Evolutionary conservation across 1,140 invertebrate genomes (phyloP).

Genomic region (Pseudoatta argentina): DNA sequence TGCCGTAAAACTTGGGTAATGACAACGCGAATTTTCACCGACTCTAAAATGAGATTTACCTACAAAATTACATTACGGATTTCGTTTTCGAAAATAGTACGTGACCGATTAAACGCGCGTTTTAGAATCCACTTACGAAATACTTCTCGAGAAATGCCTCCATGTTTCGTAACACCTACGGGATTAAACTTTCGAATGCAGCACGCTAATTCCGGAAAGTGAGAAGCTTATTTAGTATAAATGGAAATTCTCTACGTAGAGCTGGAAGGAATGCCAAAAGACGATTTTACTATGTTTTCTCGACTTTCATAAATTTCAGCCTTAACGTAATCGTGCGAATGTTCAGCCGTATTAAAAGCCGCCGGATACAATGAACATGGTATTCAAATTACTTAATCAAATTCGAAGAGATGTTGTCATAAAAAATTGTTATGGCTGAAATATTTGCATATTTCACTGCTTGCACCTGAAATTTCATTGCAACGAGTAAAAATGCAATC

Average conservation of each 20-base stretch:
- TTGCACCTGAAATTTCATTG: background rate
- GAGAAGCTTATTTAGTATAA: slow-evolving; percentile 55
- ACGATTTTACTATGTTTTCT: slow-evolving; percentile 40
- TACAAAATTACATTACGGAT: slow-evolving; percentile 15
- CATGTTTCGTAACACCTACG: slow-evolving; percentile 35
- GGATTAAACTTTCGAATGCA: slow-evolving; percentile 66
- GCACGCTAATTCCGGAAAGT: slow-evolving; percentile 66
- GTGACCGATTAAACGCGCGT: slow-evolving; percentile 62
- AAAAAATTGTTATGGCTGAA: slow-evolving; percentile 17
- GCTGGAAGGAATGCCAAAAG: background rate
- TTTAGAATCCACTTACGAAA: slow-evolving; percentile 66
- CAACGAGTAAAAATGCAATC: slow-evolving; percentile 6
- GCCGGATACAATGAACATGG: background rate
- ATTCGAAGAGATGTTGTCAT: background rate
- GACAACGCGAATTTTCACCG: background rate
- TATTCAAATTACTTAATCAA: slow-evolving; percentile 30
- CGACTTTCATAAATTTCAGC: slow-evolving; percentile 51
- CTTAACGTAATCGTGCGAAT: slow-evolving; percentile 40
- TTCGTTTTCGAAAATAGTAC: slow-evolving; percentile 54
- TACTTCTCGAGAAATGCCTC: slow-evolving; percentile 27
- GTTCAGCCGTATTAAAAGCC: background rate
- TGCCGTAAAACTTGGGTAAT: background rate
- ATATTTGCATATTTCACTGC: slow-evolving; percentile 47
- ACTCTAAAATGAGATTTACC: slow-evolving; percentile 34
- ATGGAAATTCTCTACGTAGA: slow-evolving; percentile 55